These are phyloP conservation scores for Cuniculus paca DNA, from an alignment of 2,797 vertebrate genomes.

Conservation along the genomic window DNA sequence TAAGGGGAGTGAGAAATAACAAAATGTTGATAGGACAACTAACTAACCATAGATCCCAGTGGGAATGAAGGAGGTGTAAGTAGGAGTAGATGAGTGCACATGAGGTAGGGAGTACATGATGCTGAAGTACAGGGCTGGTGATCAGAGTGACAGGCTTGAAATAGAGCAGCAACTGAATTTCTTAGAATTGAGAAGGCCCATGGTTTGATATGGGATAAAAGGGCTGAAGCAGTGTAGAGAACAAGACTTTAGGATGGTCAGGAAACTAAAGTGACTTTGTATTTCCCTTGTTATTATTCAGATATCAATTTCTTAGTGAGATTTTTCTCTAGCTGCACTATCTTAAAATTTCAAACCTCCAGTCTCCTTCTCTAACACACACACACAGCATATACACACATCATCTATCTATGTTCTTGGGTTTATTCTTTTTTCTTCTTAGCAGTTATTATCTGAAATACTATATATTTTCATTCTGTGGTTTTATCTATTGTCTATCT, in stretches of 20 bases:
- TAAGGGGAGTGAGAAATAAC: background rate
- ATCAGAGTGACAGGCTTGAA: background rate
- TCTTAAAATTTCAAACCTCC: background rate
- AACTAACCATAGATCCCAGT: background rate
- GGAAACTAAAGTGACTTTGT: background rate
- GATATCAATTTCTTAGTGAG: background rate
- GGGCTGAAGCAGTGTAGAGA: background rate
- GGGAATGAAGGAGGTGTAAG: background rate
- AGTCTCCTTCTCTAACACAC: background rate
- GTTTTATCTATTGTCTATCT: background rate
- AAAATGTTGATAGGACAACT: background rate
- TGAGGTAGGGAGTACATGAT: too few relatives aligned
- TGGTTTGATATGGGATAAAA: too few relatives aligned
- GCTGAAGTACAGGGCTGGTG: background rate
- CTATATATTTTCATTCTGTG: background rate
- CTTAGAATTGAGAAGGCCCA: background rate
- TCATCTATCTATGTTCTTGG: background rate
- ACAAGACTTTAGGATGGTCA: background rate
- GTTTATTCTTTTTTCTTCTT: background rate
- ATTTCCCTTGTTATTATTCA: background rate
- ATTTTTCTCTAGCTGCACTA: background rate
- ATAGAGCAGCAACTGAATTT: background rate
- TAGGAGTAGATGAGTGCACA: background rate
- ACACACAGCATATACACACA: background rate
- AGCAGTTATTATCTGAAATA: background rate